phyloP scores from a whole-genome alignment of 2,113 vertebrate species.

The Oenanthe oenanthe region DNA sequence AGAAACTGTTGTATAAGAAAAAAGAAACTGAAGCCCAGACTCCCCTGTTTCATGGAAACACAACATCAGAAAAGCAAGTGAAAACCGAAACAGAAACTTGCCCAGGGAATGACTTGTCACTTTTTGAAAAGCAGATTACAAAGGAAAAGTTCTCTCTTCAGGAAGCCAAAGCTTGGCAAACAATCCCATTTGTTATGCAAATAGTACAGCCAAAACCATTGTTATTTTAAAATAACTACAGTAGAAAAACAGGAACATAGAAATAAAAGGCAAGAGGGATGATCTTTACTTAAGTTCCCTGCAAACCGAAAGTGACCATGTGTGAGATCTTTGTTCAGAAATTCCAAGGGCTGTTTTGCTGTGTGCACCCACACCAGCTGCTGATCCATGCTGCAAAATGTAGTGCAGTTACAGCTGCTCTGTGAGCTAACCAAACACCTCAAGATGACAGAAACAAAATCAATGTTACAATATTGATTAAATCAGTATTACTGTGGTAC shows the following conservation, averaged over 20 bases:
- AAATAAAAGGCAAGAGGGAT: neutral
- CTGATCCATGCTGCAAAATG: neutral
- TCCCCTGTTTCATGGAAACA: neutral
- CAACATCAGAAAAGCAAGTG: neutral
- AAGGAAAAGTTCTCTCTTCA: neutral
- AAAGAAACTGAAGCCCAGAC: neutral
- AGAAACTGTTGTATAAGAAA: neutral
- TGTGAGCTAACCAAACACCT: neutral
- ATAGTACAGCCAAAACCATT: neutral
- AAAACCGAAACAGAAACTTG: slow-evolving; percentile 43
- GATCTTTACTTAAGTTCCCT: neutral
- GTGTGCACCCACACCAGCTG: too few relatives aligned
- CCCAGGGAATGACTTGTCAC: neutral
- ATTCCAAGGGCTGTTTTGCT: neutral
- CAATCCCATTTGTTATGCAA: neutral
- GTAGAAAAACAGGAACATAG: neutral
- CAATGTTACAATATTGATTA: neutral
- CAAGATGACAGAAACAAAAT: neutral
- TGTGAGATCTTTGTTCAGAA: neutral
- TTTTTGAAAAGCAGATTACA: neutral
- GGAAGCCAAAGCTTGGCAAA: neutral
- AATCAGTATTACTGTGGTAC: neutral
- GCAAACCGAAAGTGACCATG: rapidly evolving
- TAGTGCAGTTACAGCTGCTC: neutral
- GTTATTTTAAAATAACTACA: neutral